A percentile compares a stretch with the other conserved stretches of the same genome.
Evolutionary conservation across 1,140 invertebrate species (phyloP).

Genomic region (Coenobita brevimanus): DNA sequence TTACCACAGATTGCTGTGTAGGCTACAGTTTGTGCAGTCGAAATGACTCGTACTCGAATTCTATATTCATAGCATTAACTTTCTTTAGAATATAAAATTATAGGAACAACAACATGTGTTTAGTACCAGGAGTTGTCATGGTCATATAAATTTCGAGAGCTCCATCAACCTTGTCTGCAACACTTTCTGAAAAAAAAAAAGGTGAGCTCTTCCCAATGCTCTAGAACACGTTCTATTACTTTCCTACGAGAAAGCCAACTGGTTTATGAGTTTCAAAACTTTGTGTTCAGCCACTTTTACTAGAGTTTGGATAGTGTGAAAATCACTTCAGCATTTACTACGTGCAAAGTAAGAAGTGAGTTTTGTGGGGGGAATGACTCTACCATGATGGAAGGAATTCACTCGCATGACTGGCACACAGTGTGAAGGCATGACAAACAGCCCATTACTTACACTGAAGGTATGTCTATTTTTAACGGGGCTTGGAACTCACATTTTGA

Average conservation of each 20-base stretch:
- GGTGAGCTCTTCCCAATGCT: constrained; percentile 72
- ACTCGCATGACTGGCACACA: constrained; percentile 39
- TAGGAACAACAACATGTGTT: constrained; percentile 38
- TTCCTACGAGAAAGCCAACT: constrained; percentile 72
- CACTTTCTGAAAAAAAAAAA: constrained; percentile 70
- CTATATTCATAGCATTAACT: constrained; percentile 27
- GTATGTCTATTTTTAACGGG: constrained; percentile 24
- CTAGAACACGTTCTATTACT: constrained; percentile 72
- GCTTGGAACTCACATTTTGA: constrained; percentile 41
- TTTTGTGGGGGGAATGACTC: constrained; percentile 46
- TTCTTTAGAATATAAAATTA: constrained; percentile 32
- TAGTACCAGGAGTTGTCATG: constrained; percentile 30
- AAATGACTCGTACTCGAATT: constrained; percentile 19
- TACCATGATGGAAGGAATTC: constrained; percentile 6
- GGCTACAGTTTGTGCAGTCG: constrained; percentile 37
- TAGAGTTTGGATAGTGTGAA: not conserved
- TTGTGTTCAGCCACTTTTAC: constrained; percentile 67
- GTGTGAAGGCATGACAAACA: constrained; percentile 51
- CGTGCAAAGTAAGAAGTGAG: constrained; percentile 44
- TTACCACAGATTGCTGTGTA: constrained; percentile 17
- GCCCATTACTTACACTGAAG: constrained; percentile 34
- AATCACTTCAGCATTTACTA: constrained; percentile 32
- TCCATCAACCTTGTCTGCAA: constrained; percentile 48
- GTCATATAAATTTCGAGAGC: not conserved
- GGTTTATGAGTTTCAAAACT: constrained; percentile 72